Evolutionary conservation across 2,797 vertebrate species (phyloP).

Genomic region (Alectoris magna): DNA sequence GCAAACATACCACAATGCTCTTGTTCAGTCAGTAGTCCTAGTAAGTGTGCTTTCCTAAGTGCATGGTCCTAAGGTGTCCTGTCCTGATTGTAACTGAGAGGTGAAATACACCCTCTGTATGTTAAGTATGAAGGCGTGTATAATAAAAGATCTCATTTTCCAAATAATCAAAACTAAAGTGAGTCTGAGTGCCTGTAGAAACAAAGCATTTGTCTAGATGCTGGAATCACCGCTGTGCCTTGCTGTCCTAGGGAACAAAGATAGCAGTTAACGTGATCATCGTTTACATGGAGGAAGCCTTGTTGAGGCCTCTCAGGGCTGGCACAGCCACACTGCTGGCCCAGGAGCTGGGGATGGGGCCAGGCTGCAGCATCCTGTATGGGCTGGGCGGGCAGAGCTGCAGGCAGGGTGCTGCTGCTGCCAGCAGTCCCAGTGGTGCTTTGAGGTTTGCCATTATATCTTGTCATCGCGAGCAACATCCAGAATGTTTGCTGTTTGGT

Average conservation of each 20-base stretch:
- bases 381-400: not conserved
- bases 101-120: not conserved
- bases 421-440: not conserved
- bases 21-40: constrained; percentile 44
- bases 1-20: constrained; percentile 28
- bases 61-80: not conserved
- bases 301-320: not conserved
- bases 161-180: not conserved
- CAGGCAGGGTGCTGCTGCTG: not conserved
- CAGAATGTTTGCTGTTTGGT: not conserved
- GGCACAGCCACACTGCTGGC: not conserved
- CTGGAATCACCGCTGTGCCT: not conserved
- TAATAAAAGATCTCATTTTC: not conserved
- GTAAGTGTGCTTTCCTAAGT: constrained; percentile 41
- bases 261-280: not conserved
- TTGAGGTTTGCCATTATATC: not conserved
- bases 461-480: not conserved
- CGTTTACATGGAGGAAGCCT: not conserved
- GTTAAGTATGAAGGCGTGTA: not conserved
- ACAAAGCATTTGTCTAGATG: not conserved
- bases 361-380: not conserved
- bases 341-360: not conserved
- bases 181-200: not conserved
- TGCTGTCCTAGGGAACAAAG: not conserved
- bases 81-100: not conserved